Evolutionary conservation across 1,140 invertebrate species (phyloP), one percentile per base, ranked within the genome.

Genomic region (Neodiprion pinetum): DNA sequence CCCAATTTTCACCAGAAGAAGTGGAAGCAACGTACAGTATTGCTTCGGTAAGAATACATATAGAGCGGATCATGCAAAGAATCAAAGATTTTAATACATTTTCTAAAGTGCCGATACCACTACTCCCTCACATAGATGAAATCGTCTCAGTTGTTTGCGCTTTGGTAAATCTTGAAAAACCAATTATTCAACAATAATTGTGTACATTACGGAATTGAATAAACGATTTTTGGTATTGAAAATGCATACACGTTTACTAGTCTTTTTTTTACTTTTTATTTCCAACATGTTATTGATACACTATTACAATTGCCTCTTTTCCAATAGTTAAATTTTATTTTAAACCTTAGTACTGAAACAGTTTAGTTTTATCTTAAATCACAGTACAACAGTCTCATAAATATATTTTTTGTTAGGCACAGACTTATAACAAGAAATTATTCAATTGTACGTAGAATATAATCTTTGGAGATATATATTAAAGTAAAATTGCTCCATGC

Each of bases 41-140:
- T 40, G 84, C 85, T n/a, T 79, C 76, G 69, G 79, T 85, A 11
- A 72, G 82, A 28, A 86, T 87, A 49, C 81, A 86, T 75, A 79
- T 86, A 50, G 83, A 87, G 75, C 61, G 84, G 53, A 76, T 76
- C 7, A 86, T 83, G 68, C 77, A 83, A 74, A 72, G 79, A 76
- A 76, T 82, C 10, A 83, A 76, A 82, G 74, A 76, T 28, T 83
- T 72, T 68, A 74, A 74, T 67, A 80, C 80, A 73, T 70, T 76
- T 53, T 53, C 50, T 11, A 1, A 53, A 53, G 50, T 53, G 50
- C 50, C 50, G 10, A 14, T 53, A 53, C 14, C 50, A 14, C 50
- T 53, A 14, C 14, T 53, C 50, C 50, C 50, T 53, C 50, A 53
- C 50, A 14, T 53, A 11, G 50, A 53, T 53, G 50, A 53, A 53